Base-by-base conservation (phyloP, 2,113 vertebrate species). In the Cyrtonyx montezumae region DNA sequence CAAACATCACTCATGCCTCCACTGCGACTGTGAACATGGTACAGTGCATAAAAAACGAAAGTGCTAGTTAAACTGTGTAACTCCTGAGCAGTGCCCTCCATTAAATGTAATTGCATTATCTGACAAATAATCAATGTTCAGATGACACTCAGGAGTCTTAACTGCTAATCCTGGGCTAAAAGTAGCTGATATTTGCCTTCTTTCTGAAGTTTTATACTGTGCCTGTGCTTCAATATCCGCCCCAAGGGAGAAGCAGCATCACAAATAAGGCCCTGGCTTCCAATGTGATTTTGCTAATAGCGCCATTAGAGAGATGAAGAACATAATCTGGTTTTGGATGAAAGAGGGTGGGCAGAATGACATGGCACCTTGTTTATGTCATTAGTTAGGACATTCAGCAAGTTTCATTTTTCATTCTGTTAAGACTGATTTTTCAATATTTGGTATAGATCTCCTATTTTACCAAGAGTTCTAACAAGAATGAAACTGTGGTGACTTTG, bases 71-170 rank as follows among this genome's bases (percentile, higher is more conserved):
- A 95, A 95, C 92, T 79, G 61, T 82, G 92, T 22, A 96, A 95
- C 95, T 96, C 93, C 93, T 75, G 79, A 96, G 94, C 94, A 89
- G 69, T 92, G 94, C 92, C 96, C 93, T 97, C 96, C 96, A 97
- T 97, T 97, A 97, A 97, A 95, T 40, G 73, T 97, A 97, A 97
- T 96, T 97, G 96, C 96, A 96, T 96, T 96, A 96, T 96, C 92
- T 97, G 96, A 97, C 96, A 96, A 96, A 96, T 96, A 97, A 96
- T 97, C 97, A 96, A 97, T 96, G 96, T 82, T 93, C 92, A 94
- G 95, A 96, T 95, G 95, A 96, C 96, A 96, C 97, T 97, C 95
- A 96, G 88, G 96, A 96, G 95, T 95, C 93, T 93, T 82, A 94
- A 91, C 94, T 91, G 95, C 94, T 96, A 94, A 97, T 95, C 92